A percentile compares a stretch with the other conserved stretches of the same genome.
Conservation (phyloP, 2,113 vertebrate genomes). For the Dasypus novemcinctus region DNA sequence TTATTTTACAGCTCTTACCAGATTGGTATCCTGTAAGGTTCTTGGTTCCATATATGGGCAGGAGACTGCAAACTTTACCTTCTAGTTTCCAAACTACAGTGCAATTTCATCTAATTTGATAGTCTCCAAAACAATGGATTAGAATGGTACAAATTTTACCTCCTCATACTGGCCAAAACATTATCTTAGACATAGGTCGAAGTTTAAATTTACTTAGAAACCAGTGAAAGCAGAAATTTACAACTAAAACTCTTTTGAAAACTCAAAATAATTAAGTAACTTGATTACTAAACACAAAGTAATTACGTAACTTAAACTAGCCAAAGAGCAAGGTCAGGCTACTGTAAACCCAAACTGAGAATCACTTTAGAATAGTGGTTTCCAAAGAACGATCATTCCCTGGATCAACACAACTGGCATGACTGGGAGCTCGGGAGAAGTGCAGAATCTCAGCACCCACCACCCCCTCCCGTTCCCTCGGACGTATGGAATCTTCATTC, state of each 20-base stretch:
- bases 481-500: neutral
- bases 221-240: slow-evolving; percentile 7
- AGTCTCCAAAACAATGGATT: slow-evolving; percentile 30
- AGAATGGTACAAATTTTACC: slow-evolving; percentile 30
- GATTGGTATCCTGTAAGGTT: neutral
- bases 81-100: neutral
- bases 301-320: neutral
- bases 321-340: neutral
- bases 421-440: neutral
- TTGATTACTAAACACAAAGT: neutral
- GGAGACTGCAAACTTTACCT: neutral
- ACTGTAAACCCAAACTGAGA: slow-evolving; percentile 29
- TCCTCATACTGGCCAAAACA: slow-evolving; percentile 20
- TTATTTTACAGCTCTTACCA: slow-evolving; percentile 22
- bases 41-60: slow-evolving; percentile 6
- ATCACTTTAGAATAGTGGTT: neutral
- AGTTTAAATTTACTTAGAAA: slow-evolving; percentile 38
- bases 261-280: neutral
- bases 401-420: neutral
- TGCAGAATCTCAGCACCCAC: neutral
- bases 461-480: neutral
- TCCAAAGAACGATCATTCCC: neutral
- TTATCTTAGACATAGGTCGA: neutral
- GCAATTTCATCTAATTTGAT: neutral
- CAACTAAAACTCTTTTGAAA: slow-evolving; percentile 25